Conservation (phyloP, 2,797 vertebrate species). For the Gymnothorax javanicus region DNA sequence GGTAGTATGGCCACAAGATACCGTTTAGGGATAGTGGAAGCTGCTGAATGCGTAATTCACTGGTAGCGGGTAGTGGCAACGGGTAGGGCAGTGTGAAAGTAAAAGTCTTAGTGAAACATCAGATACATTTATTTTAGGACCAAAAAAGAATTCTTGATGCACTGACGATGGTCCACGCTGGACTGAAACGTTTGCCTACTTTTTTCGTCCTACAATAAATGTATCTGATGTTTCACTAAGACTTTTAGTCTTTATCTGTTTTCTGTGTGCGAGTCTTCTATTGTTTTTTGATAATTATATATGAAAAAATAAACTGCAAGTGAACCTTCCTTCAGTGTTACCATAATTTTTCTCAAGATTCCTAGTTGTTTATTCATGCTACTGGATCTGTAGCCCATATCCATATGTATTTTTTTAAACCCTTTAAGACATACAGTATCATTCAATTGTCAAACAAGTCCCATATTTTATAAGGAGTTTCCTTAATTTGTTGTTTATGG, state of each 20-base stretch:
- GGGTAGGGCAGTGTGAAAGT: no score
- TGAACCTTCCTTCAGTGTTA: neutral
- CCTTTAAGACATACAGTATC: neutral
- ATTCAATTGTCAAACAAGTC: neutral
- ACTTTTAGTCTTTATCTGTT: neutral
- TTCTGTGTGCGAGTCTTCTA: neutral
- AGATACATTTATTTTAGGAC: no score
- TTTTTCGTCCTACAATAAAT: no score
- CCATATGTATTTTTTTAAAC: neutral
- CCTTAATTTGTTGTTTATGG: slow-evolving; percentile 9
- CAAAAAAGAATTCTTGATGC: no score
- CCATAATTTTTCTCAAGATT: neutral
- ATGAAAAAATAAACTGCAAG: neutral
- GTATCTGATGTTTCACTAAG: no score
- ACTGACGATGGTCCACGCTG: no score
- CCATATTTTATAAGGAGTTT: neutral
- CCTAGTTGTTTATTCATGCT: neutral
- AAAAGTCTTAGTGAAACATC: no score
- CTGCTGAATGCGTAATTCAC: no score
- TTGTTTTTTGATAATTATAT: neutral
- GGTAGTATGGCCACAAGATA: no score
- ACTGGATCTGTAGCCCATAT: neutral
- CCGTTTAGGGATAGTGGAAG: no score
- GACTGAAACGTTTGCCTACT: no score
- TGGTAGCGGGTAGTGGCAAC: no score